Evolutionary conservation across 2,113 vertebrate species (phyloP).

Genomic region (Eleginops maclovinus): DNA sequence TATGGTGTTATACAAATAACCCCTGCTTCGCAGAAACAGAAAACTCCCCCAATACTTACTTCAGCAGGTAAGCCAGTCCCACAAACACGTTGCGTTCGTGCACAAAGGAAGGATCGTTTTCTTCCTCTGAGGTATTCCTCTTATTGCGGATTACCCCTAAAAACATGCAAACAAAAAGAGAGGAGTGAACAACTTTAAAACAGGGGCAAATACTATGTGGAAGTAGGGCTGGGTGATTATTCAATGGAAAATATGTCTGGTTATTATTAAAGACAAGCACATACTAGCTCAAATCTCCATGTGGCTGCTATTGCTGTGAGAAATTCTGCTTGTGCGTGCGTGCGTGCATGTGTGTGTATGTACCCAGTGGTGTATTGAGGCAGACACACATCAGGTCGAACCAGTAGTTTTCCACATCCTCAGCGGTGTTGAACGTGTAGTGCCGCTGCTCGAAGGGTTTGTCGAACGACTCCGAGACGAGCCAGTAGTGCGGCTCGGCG

Average conservation of each 20-base stretch:
- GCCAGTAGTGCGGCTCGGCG: constrained; percentile 95
- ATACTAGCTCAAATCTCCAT: no score
- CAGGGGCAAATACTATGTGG: no score
- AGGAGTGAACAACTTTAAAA: not conserved
- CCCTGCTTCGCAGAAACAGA: not conserved
- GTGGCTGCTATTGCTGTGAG: no score
- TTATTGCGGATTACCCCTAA: constrained; percentile 66
- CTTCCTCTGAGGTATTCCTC: constrained; percentile 26
- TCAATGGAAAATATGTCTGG: no score
- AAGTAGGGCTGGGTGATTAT: no score
- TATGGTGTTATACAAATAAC: not conserved
- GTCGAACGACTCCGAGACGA: constrained; percentile 85
- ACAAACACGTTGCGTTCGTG: constrained; percentile 58
- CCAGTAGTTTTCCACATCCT: constrained; percentile 95
- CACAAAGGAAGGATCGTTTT: constrained; percentile 39
- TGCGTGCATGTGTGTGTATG: not conserved
- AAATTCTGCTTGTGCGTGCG: not conserved
- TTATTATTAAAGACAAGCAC: no score
- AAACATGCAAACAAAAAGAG: constrained; percentile 16
- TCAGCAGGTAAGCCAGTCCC: constrained; percentile 65
- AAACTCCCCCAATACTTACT: constrained; percentile 52
- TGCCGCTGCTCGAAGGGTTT: constrained; percentile 88
- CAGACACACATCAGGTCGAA: constrained; percentile 97
- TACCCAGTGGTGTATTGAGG: constrained; percentile 95
- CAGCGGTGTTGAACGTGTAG: constrained; percentile 85